phyloP scores from a whole-genome alignment of 1,140 invertebrate genomes.

The Vanessa tameamea region DNA sequence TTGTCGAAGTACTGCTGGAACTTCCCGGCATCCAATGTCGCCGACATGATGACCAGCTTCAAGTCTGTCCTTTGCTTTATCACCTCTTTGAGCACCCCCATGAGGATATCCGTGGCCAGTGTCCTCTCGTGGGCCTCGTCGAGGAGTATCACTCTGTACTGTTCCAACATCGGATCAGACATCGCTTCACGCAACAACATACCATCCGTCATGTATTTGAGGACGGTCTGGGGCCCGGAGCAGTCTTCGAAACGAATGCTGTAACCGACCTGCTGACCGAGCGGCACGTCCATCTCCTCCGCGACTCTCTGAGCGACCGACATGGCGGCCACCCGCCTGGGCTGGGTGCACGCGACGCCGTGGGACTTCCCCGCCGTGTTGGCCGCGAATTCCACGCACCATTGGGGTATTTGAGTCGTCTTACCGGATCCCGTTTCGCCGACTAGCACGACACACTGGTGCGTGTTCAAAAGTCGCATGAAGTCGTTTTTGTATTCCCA shows the following conservation, averaged over 20 bases:
- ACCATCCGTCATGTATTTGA: conserved; percentile 99
- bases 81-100: conserved; percentile 98
- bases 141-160: conserved; percentile 97
- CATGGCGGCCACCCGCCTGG: conserved; percentile 98
- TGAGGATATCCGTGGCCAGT: conserved; percentile 98
- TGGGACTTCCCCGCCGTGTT: conserved; percentile 78
- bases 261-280: conserved; percentile 95
- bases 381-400: conserved; percentile 78
- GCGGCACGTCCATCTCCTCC: conserved; percentile 98
- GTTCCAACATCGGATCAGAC: conserved; percentile 98
- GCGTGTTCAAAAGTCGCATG: conserved; percentile 92
- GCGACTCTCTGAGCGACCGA: conserved; percentile 98
- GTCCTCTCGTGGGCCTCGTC: conserved; percentile 99
- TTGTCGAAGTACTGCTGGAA: conserved; percentile 99
- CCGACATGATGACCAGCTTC: conserved; percentile 99
- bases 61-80: conserved; percentile 96
- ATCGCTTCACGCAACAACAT: conserved; percentile 99
- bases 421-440: conserved; percentile 99
- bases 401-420: conserved; percentile 96
- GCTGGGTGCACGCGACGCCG: conserved; percentile 98
- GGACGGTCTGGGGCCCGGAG: conserved; percentile 94
- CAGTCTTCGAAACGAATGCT: conserved; percentile 99
- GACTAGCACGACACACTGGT: conserved; percentile 96
- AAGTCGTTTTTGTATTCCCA: conserved; percentile 99
- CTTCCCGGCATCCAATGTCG: conserved; percentile 99